Conservation (phyloP, 2,888 invertebrate genomes). For the Spisula solida region DNA sequence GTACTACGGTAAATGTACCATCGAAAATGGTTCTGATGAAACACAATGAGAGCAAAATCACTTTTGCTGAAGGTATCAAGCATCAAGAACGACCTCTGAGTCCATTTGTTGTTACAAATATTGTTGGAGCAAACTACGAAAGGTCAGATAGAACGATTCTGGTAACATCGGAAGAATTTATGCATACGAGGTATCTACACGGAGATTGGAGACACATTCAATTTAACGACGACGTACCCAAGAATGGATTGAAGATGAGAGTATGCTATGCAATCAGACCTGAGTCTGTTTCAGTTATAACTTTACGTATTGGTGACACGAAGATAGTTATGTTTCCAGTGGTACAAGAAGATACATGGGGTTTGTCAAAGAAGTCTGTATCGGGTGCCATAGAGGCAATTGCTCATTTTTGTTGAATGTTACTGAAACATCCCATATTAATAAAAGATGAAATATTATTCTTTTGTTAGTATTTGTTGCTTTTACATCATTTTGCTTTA, state of each 20-base stretch:
- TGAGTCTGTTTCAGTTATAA: conserved; percentile 20
- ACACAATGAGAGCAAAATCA: neutral
- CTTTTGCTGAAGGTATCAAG: conserved; percentile 28
- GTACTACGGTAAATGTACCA: conserved; percentile 17
- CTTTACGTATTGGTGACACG: neutral
- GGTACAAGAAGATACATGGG: neutral
- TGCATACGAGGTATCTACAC: conserved; percentile 36
- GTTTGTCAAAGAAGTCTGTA: neutral
- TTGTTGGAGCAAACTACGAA: conserved; percentile 28
- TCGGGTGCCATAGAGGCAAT: conserved; percentile 13
- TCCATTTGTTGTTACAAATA: conserved; percentile 18
- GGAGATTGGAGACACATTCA: neutral
- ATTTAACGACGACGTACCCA: conserved; percentile 22
- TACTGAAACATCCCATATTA: neutral
- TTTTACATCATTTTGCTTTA: no score
- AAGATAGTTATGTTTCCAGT: conserved; percentile 24
- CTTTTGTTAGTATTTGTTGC: no score
- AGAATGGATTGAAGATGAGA: neutral
- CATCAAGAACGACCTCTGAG: conserved; percentile 38
- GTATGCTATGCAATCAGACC: conserved; percentile 33
- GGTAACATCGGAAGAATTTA: neutral
- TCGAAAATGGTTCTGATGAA: conserved; percentile 32
- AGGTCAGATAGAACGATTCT: neutral
- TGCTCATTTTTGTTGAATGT: neutral
- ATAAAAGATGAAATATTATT: no score